Conservation (phyloP, 2,797 vertebrate genomes). For the Catharus ustulatus region DNA sequence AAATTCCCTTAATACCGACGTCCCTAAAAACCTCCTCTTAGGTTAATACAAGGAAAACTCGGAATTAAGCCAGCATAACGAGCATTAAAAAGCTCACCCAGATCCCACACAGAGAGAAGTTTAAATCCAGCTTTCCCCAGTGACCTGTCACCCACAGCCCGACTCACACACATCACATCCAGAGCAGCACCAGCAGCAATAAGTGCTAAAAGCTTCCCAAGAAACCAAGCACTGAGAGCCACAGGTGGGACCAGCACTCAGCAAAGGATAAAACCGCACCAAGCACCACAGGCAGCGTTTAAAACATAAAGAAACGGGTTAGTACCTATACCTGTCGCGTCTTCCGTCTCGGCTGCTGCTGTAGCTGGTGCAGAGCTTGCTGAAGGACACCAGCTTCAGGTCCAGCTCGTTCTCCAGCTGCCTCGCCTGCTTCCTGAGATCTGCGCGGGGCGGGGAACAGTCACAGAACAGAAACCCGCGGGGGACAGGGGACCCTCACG, state of each 20-base stretch:
- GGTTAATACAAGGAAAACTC: neutral
- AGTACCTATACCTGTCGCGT: slow-evolving; percentile 90
- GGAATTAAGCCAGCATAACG: fast-evolving
- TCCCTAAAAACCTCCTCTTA: neutral
- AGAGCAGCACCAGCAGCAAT: neutral
- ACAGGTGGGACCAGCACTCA: neutral
- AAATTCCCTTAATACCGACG: fast-evolving
- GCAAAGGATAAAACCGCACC: fast-evolving
- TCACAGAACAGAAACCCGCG: neutral
- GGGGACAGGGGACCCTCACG: fast-evolving
- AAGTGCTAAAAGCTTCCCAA: neutral
- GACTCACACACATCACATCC: fast-evolving
- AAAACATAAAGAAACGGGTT: slow-evolving; percentile 48
- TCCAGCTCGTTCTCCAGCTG: slow-evolving; percentile 98
- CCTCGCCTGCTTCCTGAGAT: slow-evolving; percentile 95
- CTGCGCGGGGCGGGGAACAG: slow-evolving; percentile 69
- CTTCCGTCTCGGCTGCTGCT: slow-evolving; percentile 86
- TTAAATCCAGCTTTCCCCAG: neutral
- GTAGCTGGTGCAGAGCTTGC: slow-evolving; percentile 96
- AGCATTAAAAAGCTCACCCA: neutral
- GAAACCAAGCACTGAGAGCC: neutral
- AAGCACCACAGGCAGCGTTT: neutral
- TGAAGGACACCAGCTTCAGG: slow-evolving; percentile 97
- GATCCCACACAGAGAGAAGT: neutral
- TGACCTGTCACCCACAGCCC: neutral